phyloP scores from a whole-genome alignment of 2,113 vertebrate genomes.

The Corythornis cristatus region DNA sequence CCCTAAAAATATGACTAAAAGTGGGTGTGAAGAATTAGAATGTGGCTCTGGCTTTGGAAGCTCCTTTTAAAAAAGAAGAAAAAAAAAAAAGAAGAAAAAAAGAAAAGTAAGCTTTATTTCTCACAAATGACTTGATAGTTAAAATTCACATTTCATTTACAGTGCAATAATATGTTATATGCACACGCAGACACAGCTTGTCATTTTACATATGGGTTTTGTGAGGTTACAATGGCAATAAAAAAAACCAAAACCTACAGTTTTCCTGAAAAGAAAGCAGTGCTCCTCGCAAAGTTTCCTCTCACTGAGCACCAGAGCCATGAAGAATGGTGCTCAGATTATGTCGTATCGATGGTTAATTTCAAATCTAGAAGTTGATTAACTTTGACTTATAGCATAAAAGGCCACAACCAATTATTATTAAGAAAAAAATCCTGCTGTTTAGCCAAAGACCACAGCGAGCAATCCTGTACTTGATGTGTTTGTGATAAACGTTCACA shows the following conservation, averaged over 20 bases:
- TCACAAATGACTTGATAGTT: conserved; percentile 51
- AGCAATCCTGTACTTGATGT: conserved; percentile 78
- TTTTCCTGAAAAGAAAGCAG: conserved; percentile 27
- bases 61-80: background rate
- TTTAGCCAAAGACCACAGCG: conserved; percentile 71
- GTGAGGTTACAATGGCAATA: conserved; percentile 12
- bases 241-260: background rate
- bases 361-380: conserved; percentile 76
- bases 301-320: background rate
- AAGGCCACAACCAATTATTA: conserved; percentile 80
- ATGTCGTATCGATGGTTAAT: conserved; percentile 65
- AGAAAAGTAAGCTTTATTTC: conserved; percentile 59
- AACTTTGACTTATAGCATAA: conserved; percentile 76
- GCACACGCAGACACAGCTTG: background rate
- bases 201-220: conserved; percentile 38
- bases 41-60: background rate
- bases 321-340: conserved; percentile 44
- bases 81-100: background rate
- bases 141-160: conserved; percentile 64
- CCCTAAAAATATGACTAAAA: background rate
- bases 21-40: background rate
- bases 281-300: conserved; percentile 67
- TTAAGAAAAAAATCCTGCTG: conserved; percentile 78
- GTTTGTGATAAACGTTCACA: conserved; percentile 82
- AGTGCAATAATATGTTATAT: background rate